phyloP scores from a whole-genome alignment of 2,113 vertebrate genomes.

The Stegastes partitus region DNA sequence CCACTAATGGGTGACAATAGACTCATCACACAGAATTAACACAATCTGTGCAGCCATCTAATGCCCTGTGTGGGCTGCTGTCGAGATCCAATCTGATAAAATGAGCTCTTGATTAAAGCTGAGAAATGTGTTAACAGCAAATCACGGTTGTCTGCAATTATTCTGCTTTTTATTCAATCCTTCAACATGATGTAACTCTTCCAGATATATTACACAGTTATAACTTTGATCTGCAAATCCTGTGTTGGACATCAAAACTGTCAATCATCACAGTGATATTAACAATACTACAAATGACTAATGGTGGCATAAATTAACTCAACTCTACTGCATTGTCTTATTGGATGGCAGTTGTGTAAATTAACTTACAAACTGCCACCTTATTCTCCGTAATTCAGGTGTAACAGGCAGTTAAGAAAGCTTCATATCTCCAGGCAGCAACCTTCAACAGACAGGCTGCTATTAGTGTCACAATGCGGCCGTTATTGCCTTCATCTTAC shows the following conservation, averaged over 20 bases:
- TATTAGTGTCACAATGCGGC: constrained; percentile 12
- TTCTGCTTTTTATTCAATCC: constrained; percentile 3
- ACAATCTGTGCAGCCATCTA: constrained; percentile 52
- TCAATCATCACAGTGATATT: constrained; percentile 17
- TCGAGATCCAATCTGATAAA: constrained; percentile 36
- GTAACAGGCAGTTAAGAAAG: constrained; percentile 21
- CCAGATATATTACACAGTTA: not conserved
- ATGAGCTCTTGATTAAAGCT: constrained; percentile 54
- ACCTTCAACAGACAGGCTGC: constrained; percentile 18
- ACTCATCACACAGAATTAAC: constrained; percentile 55
- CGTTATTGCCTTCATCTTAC: not conserved
- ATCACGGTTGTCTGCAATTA: not conserved
- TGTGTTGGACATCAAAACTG: not conserved
- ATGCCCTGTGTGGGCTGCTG: constrained; percentile 38
- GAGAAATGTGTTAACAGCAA: constrained; percentile 34
- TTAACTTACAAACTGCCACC: not conserved
- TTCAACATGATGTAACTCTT: not conserved
- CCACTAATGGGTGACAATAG: constrained; percentile 48
- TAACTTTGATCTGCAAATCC: not conserved
- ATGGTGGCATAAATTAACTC: constrained; percentile 11
- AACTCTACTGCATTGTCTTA: not conserved
- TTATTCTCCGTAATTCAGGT: constrained; percentile 11
- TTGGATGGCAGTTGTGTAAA: constrained; percentile 4
- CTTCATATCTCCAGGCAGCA: not conserved
- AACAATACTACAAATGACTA: constrained; percentile 14